Evolutionary conservation across 2,888 invertebrate species (phyloP).

Genomic region (Cheiracanthium punctorium): DNA sequence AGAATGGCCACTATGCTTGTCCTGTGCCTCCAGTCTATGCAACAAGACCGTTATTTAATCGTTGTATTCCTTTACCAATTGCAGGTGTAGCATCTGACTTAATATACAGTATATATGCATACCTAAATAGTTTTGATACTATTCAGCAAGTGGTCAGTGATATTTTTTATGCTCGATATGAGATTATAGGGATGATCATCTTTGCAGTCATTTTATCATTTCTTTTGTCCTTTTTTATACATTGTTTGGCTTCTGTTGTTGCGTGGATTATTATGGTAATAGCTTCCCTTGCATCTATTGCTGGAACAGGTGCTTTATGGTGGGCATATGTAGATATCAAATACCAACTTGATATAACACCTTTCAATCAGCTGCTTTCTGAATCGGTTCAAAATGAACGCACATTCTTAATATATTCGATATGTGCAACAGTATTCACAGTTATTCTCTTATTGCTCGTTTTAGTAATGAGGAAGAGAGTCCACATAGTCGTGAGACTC

Average conservation of each 20-base stretch:
- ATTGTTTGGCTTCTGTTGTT: conserved; percentile 87
- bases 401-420: conserved; percentile 88
- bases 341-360: conserved; percentile 80
- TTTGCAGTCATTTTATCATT: conserved; percentile 90
- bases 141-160: conserved; percentile 92
- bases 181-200: conserved; percentile 87
- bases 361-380: conserved; percentile 78
- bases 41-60: conserved; percentile 86
- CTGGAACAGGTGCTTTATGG: conserved; percentile 88
- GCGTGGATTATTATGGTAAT: conserved; percentile 91
- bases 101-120: conserved; percentile 84
- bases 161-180: conserved; percentile 90
- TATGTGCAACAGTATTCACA: conserved; percentile 90
- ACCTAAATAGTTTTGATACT: conserved; percentile 91
- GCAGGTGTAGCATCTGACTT: conserved; percentile 80
- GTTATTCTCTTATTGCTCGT: conserved; percentile 86
- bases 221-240: conserved; percentile 87
- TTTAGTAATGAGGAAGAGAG: conserved; percentile 86
- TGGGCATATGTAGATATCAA: conserved; percentile 89
- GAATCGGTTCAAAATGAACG: conserved; percentile 90
- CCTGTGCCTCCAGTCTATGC: conserved; percentile 87
- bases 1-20: conserved; percentile 81
- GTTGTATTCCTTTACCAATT: conserved; percentile 86
- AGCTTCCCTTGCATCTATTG: conserved; percentile 84
- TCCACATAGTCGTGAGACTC: conserved; percentile 87